Conservation (phyloP, 2,113 vertebrate species). For the Syngnathus typhle region DNA sequence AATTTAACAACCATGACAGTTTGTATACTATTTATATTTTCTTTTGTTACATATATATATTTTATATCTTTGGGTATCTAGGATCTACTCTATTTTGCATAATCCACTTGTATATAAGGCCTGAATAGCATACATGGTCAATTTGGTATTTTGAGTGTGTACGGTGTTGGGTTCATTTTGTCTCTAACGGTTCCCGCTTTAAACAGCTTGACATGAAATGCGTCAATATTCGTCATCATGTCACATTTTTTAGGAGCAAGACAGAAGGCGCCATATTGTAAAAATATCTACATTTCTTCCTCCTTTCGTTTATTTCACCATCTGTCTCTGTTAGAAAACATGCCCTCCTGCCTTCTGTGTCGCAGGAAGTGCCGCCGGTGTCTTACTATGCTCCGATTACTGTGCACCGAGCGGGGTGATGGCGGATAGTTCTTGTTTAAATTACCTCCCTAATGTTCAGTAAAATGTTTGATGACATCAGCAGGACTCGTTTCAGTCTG, state of each 20-base stretch:
- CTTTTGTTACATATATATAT: too few relatives aligned
- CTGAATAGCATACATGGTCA: too few relatives aligned
- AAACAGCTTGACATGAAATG: not conserved
- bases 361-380: slow-evolving; percentile 22
- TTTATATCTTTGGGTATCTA: too few relatives aligned
- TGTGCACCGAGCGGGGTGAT: not conserved
- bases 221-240: not conserved
- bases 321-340: slow-evolving; percentile 42
- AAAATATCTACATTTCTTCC: slow-evolving; percentile 15
- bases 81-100: too few relatives aligned
- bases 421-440: not conserved
- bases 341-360: slow-evolving; percentile 23
- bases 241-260: not conserved
- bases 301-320: slow-evolving; percentile 43
- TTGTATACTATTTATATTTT: too few relatives aligned
- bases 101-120: too few relatives aligned
- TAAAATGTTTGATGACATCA: not conserved
- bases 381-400: not conserved
- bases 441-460: not conserved
- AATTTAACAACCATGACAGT: too few relatives aligned
- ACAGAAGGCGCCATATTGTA: not conserved
- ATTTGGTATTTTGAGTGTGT: too few relatives aligned
- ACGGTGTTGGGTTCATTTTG: too few relatives aligned
- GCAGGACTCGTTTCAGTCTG: not conserved
- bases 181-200: too few relatives aligned